A percentile compares a stretch with the other conserved stretches of the same genome.
Evolutionary conservation across 2,113 vertebrate genomes (phyloP).

Genomic region (Ramphastos sulfuratus): DNA sequence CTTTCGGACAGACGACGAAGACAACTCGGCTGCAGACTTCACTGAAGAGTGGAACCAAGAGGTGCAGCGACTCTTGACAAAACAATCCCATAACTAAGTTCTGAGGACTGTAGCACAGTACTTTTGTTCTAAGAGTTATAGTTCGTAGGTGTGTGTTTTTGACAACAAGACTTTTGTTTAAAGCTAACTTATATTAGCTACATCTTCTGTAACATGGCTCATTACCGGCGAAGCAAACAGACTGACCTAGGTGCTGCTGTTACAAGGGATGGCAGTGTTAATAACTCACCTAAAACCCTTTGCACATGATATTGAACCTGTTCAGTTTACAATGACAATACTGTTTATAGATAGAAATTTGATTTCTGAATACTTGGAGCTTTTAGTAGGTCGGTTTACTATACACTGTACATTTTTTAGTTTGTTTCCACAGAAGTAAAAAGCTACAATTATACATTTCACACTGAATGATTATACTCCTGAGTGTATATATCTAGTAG

Average conservation of each 20-base stretch:
- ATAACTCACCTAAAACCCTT: conserved; percentile 73
- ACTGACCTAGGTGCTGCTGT: conserved; percentile 51
- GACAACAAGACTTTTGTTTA: conserved; percentile 72
- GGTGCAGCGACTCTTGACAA: conserved; percentile 72
- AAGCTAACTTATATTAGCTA: conserved; percentile 73
- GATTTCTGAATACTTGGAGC: conserved; percentile 75
- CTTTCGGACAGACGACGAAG: conserved; percentile 73
- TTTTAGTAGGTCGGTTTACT: conserved; percentile 74
- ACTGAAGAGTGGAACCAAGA: conserved; percentile 71
- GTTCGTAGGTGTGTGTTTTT: conserved; percentile 81
- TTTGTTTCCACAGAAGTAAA: conserved; percentile 48
- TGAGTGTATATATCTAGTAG: conserved; percentile 72
- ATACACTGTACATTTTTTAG: conserved; percentile 72
- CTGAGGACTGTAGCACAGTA: conserved; percentile 79
- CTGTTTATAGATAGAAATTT: conserved; percentile 77
- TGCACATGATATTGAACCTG: conserved; percentile 77
- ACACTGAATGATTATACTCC: conserved; percentile 65
- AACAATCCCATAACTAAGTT: conserved; percentile 64
- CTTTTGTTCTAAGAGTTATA: conserved; percentile 80
- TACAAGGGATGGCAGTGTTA: conserved; percentile 52
- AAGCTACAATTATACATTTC: conserved; percentile 65
- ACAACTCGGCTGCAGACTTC: conserved; percentile 64
- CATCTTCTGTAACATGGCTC: conserved; percentile 78
- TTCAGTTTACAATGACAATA: conserved; percentile 79
- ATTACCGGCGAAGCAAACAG: conserved; percentile 63